Conservation (phyloP, 2,888 invertebrate species). For the Drosophila austrosaltans region DNA sequence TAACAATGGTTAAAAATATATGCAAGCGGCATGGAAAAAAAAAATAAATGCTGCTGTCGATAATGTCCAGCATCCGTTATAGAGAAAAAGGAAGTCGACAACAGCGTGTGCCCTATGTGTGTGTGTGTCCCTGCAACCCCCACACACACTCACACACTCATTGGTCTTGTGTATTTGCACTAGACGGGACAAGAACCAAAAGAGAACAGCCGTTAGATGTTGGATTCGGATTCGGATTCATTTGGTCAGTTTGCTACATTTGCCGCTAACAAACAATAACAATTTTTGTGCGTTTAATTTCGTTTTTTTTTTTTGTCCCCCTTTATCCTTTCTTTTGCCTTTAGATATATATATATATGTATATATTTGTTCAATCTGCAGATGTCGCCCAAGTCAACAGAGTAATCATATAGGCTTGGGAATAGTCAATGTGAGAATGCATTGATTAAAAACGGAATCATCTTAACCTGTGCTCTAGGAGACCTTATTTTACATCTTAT, state of each 20-base stretch:
- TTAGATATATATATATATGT: not conserved
- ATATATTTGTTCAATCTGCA: constrained; percentile 56
- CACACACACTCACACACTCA: constrained; percentile 57
- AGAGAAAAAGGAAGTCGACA: constrained; percentile 74
- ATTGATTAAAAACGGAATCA: not conserved
- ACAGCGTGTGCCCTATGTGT: constrained; percentile 64
- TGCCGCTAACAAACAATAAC: constrained; percentile 69
- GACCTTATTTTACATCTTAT: too few relatives aligned
- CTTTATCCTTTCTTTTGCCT: constrained; percentile 55
- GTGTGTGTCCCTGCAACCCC: constrained; percentile 43
- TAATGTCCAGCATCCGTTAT: constrained; percentile 79
- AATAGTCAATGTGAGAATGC: constrained; percentile 20
- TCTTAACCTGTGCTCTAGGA: not conserved
- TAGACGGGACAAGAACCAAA: constrained; percentile 38
- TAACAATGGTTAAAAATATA: constrained; percentile 78
- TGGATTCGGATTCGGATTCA: constrained; percentile 38
- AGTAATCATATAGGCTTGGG: constrained; percentile 65
- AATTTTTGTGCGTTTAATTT: constrained; percentile 64
- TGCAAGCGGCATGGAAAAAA: constrained; percentile 53
- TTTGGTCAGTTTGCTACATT: constrained; percentile 74
- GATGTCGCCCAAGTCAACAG: constrained; percentile 64
- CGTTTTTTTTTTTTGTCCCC: constrained; percentile 30
- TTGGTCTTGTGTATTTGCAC: constrained; percentile 59
- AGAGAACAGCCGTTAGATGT: constrained; percentile 36
- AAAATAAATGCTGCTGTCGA: constrained; percentile 61